These are phyloP conservation scores for Caiman crocodilus DNA, from an alignment of 2,797 vertebrate genomes.

Conservation along the genomic window DNA sequence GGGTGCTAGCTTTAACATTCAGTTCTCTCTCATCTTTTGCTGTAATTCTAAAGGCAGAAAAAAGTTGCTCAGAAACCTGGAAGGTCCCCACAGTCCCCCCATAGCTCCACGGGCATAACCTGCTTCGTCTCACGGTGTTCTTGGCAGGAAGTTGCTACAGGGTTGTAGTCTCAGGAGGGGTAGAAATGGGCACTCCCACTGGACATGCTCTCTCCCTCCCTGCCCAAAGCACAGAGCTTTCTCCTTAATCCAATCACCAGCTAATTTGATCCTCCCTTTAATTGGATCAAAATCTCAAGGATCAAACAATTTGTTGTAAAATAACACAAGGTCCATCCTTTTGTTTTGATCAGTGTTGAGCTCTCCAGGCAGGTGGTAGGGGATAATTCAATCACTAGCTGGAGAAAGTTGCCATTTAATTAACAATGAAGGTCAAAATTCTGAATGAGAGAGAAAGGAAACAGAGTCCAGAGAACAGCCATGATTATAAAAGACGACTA, in stretches of 20 bases:
- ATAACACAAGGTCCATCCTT: conserved; percentile 3
- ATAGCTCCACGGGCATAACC: background rate
- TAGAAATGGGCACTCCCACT: background rate
- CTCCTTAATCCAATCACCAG: conserved; percentile 46
- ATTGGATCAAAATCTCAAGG: conserved; percentile 64
- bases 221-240: background rate
- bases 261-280: conserved; percentile 65
- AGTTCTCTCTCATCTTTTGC: background rate
- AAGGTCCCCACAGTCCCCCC: background rate
- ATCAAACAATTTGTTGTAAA: conserved; percentile 24
- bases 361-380: accelerated
- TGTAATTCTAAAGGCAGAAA: background rate
- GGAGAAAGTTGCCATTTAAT: conserved; percentile 62
- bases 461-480: conserved; percentile 23
- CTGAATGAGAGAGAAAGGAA: conserved; percentile 5
- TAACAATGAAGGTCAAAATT: conserved; percentile 48
- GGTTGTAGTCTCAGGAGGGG: background rate
- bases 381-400: background rate
- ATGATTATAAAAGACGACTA: background rate
- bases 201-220: background rate
- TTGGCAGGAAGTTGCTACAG: too few relatives aligned
- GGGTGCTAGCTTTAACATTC: background rate
- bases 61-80: too few relatives aligned
- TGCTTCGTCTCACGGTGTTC: background rate
- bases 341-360: background rate